Evolutionary conservation across 2,888 invertebrate genomes (phyloP).

Genomic region (Sabatieria punctata): DNA sequence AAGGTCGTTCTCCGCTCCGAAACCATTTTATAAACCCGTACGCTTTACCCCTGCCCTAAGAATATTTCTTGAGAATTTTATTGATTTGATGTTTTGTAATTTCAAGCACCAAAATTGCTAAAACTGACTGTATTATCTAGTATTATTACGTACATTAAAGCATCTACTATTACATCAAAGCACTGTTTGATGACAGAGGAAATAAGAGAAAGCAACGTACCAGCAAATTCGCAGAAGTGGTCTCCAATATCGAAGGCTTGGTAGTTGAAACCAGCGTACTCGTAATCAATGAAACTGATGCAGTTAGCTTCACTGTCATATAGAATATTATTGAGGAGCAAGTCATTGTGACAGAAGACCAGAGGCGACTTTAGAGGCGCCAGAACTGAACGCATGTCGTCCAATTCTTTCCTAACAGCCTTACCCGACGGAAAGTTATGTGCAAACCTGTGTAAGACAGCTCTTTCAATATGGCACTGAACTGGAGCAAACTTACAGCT

Average conservation of each 20-base stretch:
- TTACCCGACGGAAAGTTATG: constrained; percentile 5
- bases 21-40: too few relatives aligned
- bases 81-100: too few relatives aligned
- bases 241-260: constrained; percentile 91
- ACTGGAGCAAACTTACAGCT: constrained; percentile 6
- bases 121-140: too few relatives aligned
- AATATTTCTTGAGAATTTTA: too few relatives aligned
- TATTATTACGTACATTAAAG: too few relatives aligned
- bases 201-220: constrained; percentile 39
- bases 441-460: background rate
- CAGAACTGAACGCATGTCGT: constrained; percentile 11
- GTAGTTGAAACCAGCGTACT: constrained; percentile 82
- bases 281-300: constrained; percentile 75
- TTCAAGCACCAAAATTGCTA: too few relatives aligned
- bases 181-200: background rate
- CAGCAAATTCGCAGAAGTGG: constrained; percentile 92
- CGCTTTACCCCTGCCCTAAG: too few relatives aligned
- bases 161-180: too few relatives aligned
- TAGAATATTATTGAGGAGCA: constrained; percentile 80
- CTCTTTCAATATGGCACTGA: background rate
- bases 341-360: constrained; percentile 93
- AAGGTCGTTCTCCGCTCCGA: too few relatives aligned
- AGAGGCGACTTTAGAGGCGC: constrained; percentile 34
- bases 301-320: constrained; percentile 46
- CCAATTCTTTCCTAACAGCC: constrained; percentile 3